Evolutionary conservation across 2,113 vertebrate species (phyloP), one percentile per base, ranked within the genome.

Genomic region (Rhinolophus sinicus): DNA sequence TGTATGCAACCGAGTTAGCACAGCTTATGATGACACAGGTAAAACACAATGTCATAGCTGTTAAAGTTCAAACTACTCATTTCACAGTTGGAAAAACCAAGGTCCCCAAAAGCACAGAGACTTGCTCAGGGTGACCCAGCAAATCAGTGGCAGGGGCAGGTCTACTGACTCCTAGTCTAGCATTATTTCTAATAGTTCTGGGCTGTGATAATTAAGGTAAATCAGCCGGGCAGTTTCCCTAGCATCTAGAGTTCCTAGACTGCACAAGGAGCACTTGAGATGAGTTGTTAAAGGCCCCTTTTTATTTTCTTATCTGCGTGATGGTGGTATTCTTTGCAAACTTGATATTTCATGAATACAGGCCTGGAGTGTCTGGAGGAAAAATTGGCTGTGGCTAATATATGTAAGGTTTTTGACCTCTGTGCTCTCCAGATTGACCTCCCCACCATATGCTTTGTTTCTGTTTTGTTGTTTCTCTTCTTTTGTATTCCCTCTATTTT

Each of bases 141-240:
- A 96, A 96, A 90, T 40, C 54, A 90, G n/a, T 93, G 65, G 73
- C 40, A 96, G 33, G 67, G 52, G 54, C n/a, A 90, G 22, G 65
- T 88, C 38, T 88, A 65, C 26, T 62, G 58, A 93, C 47, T 95
- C 54, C 58, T 94, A 50, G 38, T 88, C 14, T 88, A 94, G 52
- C 47, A 85, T 95, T 94, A 86, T 98, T 95, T 94, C 28, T 70
- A 95, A 96, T 96, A 93, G 95, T 95, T 44, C 87, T 69, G 80
- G 38, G 9, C 80, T 96, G 69, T 95, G 56, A 93, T 96, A 97
- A 93, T 95, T 83, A 92, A 92, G 67, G 52, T 91, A 96, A 97
- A 93, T 94, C 73, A 93, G 86, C 78, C 44, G 86, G 75, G 67
- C 86, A 94, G 73, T 91, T 97, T 84, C 81, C 52, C 80, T 92